A percentile compares a stretch with the other conserved stretches of the same genome.
Conservation (phyloP, 2,797 vertebrate genomes). For the Gallinago stenura region DNA sequence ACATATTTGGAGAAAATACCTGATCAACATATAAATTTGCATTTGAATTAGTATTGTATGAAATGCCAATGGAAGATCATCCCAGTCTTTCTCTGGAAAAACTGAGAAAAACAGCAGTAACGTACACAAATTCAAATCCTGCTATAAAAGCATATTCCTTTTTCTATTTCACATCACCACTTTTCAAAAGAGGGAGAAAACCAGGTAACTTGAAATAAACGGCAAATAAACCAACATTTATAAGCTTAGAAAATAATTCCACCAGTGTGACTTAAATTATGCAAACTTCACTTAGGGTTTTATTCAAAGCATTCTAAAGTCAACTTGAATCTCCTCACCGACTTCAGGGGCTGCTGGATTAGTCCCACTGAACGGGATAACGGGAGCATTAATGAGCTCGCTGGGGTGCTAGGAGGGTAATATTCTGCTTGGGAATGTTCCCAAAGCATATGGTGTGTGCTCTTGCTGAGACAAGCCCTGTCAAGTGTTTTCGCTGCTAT, state of each 20-base stretch:
- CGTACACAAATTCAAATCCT: not conserved
- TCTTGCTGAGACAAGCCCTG: constrained; percentile 2
- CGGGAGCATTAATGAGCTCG: not conserved
- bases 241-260: not conserved
- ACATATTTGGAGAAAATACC: not conserved
- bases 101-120: not conserved
- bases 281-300: not conserved
- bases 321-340: not conserved
- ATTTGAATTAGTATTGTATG: not conserved
- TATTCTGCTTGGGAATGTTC: constrained; percentile 5
- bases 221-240: not conserved
- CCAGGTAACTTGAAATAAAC: not conserved
- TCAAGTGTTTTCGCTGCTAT: not conserved
- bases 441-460: constrained; percentile 19
- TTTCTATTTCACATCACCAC: not conserved
- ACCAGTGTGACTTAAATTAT: not conserved
- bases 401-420: not conserved
- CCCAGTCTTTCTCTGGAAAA: not conserved
- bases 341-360: not conserved
- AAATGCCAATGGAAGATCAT: not conserved
- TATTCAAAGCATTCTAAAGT: not conserved
- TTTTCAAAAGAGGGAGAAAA: not conserved
- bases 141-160: not conserved
- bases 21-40: not conserved
- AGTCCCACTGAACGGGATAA: not conserved